Evolutionary conservation across 2,113 vertebrate species (phyloP).

Genomic region (Otus sunia): DNA sequence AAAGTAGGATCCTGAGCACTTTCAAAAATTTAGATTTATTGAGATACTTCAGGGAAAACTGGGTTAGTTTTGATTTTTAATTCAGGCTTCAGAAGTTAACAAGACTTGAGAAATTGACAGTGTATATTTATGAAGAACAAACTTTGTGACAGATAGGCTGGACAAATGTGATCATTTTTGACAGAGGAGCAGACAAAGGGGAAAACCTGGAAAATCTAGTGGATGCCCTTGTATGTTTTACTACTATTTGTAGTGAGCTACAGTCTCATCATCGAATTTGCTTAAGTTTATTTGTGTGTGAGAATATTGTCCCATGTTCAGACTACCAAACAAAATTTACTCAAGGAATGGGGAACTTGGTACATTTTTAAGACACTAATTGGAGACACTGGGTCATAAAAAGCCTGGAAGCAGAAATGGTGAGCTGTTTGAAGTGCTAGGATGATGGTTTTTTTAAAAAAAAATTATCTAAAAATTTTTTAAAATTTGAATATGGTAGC

Average conservation of each 20-base stretch:
- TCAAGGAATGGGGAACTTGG: background rate
- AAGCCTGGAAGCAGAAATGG: background rate
- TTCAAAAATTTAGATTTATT: background rate
- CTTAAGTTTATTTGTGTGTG: background rate
- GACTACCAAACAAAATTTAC: background rate
- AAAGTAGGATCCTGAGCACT: background rate
- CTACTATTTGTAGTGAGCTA: background rate
- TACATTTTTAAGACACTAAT: background rate
- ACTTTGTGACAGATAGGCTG: background rate
- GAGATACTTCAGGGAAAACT: background rate
- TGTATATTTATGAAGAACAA: background rate
- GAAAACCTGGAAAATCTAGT: background rate
- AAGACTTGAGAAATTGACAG: background rate
- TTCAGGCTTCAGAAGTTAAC: background rate
- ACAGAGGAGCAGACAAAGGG: background rate
- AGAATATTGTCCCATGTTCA: background rate
- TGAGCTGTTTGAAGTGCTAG: background rate
- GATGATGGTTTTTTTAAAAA: background rate
- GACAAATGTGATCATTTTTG: background rate
- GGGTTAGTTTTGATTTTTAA: background rate
- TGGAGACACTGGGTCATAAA: background rate
- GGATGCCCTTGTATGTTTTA: background rate
- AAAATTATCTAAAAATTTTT: background rate
- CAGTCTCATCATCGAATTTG: background rate
- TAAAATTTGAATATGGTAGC: background rate